Evolutionary conservation across 2,797 vertebrate genomes (phyloP).

Genomic region (Cuniculus paca): DNA sequence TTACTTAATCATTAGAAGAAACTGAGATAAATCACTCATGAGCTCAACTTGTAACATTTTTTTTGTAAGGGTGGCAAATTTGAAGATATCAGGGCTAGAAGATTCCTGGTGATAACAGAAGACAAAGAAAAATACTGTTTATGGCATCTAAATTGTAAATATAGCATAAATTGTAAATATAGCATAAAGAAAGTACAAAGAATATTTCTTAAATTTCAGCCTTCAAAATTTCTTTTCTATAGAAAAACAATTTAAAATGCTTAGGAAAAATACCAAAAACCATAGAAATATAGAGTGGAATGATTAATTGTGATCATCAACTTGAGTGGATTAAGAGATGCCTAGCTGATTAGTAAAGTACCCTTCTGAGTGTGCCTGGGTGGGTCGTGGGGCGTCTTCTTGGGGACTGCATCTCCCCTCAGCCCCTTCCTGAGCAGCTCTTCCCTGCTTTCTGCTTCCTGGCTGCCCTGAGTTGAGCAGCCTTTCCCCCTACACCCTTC

Average conservation of each 20-base stretch:
- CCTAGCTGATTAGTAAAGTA: background rate
- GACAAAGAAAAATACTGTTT: background rate
- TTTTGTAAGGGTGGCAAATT: background rate
- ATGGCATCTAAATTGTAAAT: background rate
- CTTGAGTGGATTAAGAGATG: background rate
- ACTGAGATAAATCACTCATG: background rate
- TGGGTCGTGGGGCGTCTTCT: background rate
- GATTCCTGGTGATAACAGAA: background rate
- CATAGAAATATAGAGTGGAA: background rate
- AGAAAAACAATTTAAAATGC: background rate
- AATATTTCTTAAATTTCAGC: background rate
- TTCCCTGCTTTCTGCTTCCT: background rate
- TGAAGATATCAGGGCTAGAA: background rate
- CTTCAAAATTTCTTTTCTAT: background rate
- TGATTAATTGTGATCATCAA: background rate
- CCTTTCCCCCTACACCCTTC: background rate
- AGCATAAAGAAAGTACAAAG: background rate
- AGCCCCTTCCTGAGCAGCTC: background rate
- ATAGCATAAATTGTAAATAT: background rate
- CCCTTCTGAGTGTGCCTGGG: background rate
- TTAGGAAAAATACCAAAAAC: background rate
- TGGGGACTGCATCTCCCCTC: too few relatives aligned
- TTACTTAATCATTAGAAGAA: background rate
- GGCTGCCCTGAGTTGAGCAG: background rate
- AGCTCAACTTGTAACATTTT: background rate